Percentiles rank a stretch among this genome's conserved stretches.
phyloP scores from a whole-genome alignment of 2,888 invertebrate species.

The Acleris literana region DNA sequence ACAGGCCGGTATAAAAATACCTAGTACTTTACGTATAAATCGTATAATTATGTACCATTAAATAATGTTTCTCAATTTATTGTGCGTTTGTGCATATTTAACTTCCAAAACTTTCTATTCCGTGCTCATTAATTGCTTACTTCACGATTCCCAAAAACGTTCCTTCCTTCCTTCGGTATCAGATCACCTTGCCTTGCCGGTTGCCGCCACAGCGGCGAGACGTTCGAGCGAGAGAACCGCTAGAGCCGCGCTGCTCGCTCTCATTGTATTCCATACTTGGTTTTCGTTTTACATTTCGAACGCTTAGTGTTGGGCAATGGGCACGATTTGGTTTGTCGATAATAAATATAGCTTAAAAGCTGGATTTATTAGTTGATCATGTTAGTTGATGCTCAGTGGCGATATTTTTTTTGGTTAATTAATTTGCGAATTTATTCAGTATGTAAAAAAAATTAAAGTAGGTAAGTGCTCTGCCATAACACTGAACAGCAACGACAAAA shows the following conservation, averaged over 20 bases:
- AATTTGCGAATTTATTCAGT: too few relatives aligned
- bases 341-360: slow-evolving; percentile 35
- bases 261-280: slow-evolving; percentile 80
- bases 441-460: too few relatives aligned
- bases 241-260: slow-evolving; percentile 58
- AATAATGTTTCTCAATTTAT: too few relatives aligned
- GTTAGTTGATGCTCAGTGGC: too few relatives aligned
- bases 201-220: slow-evolving; percentile 66
- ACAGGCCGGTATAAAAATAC: too few relatives aligned
- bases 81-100: not conserved
- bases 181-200: slow-evolving; percentile 42
- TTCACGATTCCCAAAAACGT: slow-evolving; percentile 43
- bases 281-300: slow-evolving; percentile 79
- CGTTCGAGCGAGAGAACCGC: slow-evolving; percentile 52
- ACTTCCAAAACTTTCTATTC: slow-evolving; percentile 23
- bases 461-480: too few relatives aligned
- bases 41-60: too few relatives aligned
- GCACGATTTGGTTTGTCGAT: slow-evolving; percentile 39
- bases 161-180: slow-evolving; percentile 46
- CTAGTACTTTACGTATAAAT: too few relatives aligned
- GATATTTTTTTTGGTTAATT: too few relatives aligned
- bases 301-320: slow-evolving; percentile 52
- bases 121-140: slow-evolving; percentile 33
- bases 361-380: too few relatives aligned
- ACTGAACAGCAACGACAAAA: too few relatives aligned